phyloP scores from a whole-genome alignment of 2,113 vertebrate genomes.

The Cyanocitta stelleri region DNA sequence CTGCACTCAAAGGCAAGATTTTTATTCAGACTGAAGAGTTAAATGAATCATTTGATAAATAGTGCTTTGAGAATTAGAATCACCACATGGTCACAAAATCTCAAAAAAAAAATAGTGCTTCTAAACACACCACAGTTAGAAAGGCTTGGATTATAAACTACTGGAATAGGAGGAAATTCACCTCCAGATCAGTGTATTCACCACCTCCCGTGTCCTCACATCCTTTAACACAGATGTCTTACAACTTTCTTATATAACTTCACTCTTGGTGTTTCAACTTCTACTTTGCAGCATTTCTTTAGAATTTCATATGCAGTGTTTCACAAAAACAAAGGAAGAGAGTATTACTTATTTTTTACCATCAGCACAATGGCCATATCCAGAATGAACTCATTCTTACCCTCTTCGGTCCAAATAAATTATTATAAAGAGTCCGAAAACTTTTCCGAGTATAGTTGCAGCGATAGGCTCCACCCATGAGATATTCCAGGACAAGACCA shows the following conservation, averaged over 20 bases:
- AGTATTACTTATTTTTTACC: not conserved
- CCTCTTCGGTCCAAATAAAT: conserved; percentile 94
- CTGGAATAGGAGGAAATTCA: not conserved
- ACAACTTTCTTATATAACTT: not conserved
- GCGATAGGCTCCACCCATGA: conserved; percentile 97
- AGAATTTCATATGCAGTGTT: not conserved
- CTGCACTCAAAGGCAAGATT: not conserved
- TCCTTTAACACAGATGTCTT: not conserved
- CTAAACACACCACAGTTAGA: not conserved
- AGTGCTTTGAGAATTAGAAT: not conserved
- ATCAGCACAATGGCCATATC: not conserved
- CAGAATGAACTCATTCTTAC: conserved; percentile 65
- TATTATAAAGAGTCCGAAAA: conserved; percentile 96
- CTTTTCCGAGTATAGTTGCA: conserved; percentile 95
- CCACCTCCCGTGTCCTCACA: not conserved
- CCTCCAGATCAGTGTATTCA: not conserved
- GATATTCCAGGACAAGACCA: conserved; percentile 92
- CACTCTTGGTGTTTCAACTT: not conserved
- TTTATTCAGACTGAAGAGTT: not conserved
- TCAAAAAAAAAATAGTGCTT: not conserved
- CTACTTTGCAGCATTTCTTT: not conserved
- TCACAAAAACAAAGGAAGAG: not conserved
- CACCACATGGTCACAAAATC: not conserved
- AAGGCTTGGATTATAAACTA: not conserved
- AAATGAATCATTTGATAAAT: not conserved